Conservation (phyloP, 2,113 vertebrate species). For the Thunnus maccoyii region DNA sequence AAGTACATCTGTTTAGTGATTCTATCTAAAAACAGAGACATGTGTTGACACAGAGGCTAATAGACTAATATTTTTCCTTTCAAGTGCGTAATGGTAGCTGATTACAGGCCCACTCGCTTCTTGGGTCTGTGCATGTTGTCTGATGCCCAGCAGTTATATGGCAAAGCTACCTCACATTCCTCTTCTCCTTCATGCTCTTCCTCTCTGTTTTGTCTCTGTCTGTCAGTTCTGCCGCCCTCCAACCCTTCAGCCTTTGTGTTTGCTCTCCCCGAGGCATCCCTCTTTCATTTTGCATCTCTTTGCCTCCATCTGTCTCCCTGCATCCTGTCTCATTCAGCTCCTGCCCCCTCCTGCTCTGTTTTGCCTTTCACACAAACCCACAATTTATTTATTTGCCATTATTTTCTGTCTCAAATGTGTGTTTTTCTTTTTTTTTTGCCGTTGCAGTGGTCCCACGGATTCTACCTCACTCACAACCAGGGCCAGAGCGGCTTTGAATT, state of each 20-base stretch:
- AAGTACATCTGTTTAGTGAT: slow-evolving; percentile 47
- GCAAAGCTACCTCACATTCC: slow-evolving; percentile 29
- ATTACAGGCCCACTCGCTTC: slow-evolving; percentile 51
- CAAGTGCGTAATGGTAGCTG: slow-evolving; percentile 51
- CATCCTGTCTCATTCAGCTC: slow-evolving; percentile 41
- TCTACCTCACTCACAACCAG: slow-evolving; percentile 98
- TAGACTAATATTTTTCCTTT: slow-evolving; percentile 48
- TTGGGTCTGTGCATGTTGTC: slow-evolving; percentile 41
- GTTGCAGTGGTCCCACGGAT: slow-evolving; percentile 96
- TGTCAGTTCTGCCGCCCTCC: slow-evolving; percentile 54
- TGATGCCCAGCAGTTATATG: slow-evolving; percentile 59
- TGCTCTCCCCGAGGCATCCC: slow-evolving; percentile 53
- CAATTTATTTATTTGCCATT: neutral
- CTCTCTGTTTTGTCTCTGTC: slow-evolving; percentile 48
- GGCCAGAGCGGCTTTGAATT: slow-evolving; percentile 97
- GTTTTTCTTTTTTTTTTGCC: slow-evolving; percentile 12
- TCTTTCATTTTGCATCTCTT: slow-evolving; percentile 68
- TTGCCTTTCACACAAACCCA: slow-evolving; percentile 30
- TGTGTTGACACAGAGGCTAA: slow-evolving; percentile 44
- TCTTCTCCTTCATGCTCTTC: slow-evolving; percentile 33
- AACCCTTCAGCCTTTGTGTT: slow-evolving; percentile 50
- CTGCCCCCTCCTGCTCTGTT: slow-evolving; percentile 28
- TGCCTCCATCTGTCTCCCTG: slow-evolving; percentile 75
- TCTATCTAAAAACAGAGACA: neutral
- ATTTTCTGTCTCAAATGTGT: slow-evolving; percentile 8